A percentile compares a stretch with the other conserved stretches of the same genome.
phyloP scores from a whole-genome alignment of 2,113 vertebrate species.

The Pygoscelis adeliae region DNA sequence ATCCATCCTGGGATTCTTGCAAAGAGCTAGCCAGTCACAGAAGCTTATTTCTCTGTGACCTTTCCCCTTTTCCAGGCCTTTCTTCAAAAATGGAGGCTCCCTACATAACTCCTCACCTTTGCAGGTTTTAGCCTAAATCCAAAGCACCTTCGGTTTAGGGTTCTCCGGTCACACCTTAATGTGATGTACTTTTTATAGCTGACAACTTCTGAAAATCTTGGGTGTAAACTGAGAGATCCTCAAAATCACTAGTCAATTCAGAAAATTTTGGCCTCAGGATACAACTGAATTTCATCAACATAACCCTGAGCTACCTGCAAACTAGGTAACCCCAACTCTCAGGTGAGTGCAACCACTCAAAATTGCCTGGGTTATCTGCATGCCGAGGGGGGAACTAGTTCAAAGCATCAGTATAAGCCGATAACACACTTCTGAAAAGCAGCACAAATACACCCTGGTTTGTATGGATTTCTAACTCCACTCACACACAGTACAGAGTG shows the following conservation, averaged over 20 bases:
- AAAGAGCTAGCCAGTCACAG: background rate
- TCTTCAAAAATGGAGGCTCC: background rate
- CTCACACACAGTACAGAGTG: rapidly evolving
- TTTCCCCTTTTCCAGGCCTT: background rate
- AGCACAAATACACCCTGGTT: background rate
- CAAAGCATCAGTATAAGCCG: background rate
- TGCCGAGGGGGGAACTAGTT: background rate
- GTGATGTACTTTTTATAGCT: background rate
- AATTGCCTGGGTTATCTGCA: background rate
- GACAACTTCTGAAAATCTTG: background rate
- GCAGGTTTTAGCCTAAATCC: background rate
- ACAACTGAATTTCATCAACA: background rate
- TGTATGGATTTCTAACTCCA: background rate
- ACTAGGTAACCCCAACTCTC: background rate
- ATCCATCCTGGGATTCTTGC: background rate
- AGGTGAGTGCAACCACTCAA: background rate
- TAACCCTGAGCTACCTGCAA: background rate
- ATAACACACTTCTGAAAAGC: background rate
- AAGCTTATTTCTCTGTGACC: background rate
- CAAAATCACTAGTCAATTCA: background rate
- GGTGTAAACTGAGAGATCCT: background rate
- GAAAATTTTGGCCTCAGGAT: background rate
- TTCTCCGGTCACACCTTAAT: background rate
- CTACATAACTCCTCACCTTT: background rate
- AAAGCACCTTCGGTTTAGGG: background rate